These are phyloP conservation scores for Temnothorax rugatulus DNA, from an alignment of 2,888 invertebrate species.

Conservation along the genomic window DNA sequence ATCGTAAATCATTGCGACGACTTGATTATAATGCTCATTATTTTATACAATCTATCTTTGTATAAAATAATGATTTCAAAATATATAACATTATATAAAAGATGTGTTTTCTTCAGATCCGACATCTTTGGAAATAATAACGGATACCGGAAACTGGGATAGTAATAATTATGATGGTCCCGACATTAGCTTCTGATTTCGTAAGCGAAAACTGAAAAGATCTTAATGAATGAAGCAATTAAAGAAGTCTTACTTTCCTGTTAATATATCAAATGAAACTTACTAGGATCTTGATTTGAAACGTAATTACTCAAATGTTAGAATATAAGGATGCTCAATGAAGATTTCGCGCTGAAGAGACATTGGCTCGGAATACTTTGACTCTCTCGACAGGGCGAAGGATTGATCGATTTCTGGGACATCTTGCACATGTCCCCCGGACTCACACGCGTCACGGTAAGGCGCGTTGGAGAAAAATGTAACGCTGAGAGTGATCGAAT, in stretches of 20 bases:
- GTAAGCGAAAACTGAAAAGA: not conserved
- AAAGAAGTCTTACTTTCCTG: not conserved
- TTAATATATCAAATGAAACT: not conserved
- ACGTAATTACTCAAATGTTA: not conserved
- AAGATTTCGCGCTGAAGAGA: not conserved
- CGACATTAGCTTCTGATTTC: not conserved
- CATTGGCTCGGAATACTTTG: not conserved
- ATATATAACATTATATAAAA: not conserved
- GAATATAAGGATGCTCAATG: not conserved
- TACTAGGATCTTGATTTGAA: not conserved
- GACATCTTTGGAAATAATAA: not conserved
- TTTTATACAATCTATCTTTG: slow-evolving; percentile 3
- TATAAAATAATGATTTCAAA: not conserved
- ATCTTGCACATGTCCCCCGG: not conserved
- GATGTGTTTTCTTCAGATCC: not conserved
- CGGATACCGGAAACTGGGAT: not conserved
- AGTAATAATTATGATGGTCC: not conserved
- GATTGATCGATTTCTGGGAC: slow-evolving; percentile 18
- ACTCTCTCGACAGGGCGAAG: not conserved
- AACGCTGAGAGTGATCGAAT: slow-evolving; percentile 73
- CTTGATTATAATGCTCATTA: slow-evolving; percentile 34
- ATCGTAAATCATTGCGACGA: slow-evolving; percentile 19
- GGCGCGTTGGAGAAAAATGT: slow-evolving; percentile 40
- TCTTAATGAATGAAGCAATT: not conserved
- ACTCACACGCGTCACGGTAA: slow-evolving; percentile 40